These are phyloP conservation scores for Callipepla squamata DNA, from an alignment of 2,113 vertebrate genomes.

Conservation along the genomic window DNA sequence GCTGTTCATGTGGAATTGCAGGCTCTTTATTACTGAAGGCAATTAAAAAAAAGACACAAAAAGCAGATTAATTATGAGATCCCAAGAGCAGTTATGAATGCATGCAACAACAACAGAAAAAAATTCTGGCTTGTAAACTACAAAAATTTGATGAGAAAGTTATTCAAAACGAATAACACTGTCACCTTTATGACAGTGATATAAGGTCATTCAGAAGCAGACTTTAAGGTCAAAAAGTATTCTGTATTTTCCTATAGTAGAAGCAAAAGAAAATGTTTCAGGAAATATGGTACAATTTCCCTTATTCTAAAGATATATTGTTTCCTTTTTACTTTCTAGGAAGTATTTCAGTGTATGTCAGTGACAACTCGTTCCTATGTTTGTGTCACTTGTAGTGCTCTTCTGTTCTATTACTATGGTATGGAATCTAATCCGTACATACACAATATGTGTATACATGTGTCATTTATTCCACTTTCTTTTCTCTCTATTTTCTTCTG, in stretches of 20 bases:
- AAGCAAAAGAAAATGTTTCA: slow-evolving; percentile 33
- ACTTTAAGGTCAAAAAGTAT: slow-evolving; percentile 34
- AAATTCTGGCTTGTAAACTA: slow-evolving; percentile 16
- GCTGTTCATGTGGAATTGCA: not conserved
- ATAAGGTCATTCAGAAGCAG: slow-evolving; percentile 8
- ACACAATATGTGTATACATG: not conserved
- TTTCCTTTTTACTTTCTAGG: not conserved
- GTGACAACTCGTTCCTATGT: not conserved
- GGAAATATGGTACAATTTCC: slow-evolving; percentile 26
- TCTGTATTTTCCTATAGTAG: not conserved
- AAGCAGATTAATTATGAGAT: slow-evolving; percentile 15
- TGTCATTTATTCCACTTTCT: not conserved
- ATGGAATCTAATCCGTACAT: not conserved
- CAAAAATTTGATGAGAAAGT: slow-evolving; percentile 46
- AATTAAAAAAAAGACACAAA: slow-evolving; percentile 27
- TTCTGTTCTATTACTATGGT: not conserved
- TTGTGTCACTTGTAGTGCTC: not conserved
- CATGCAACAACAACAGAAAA: not conserved
- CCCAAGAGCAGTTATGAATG: not conserved
- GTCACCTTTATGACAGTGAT: not conserved
- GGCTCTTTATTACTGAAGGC: not conserved
- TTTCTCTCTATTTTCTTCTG: not conserved
- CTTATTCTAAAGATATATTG: not conserved
- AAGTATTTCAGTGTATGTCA: not conserved
- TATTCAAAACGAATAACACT: slow-evolving; percentile 24